phyloP scores from a whole-genome alignment of 2,113 vertebrate genomes.

The Puffinus mauretanicus region DNA sequence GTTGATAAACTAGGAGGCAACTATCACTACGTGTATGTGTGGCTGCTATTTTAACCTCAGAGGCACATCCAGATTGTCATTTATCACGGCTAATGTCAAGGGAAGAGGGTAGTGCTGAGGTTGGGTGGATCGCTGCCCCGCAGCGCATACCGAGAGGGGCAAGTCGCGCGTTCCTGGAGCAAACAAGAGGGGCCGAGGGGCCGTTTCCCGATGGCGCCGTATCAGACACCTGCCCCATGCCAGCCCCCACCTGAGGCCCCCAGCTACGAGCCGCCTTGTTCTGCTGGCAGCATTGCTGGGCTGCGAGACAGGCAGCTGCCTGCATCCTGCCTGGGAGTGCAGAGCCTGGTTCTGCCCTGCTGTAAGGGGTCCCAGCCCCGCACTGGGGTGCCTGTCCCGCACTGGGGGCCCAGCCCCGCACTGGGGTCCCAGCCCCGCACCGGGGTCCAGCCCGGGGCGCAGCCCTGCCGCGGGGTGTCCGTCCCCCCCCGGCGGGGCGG shows the following conservation, averaged over 20 bases:
- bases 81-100: background rate
- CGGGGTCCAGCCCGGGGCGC: too few relatives aligned
- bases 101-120: background rate
- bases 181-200: background rate
- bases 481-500: too few relatives aligned
- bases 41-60: background rate
- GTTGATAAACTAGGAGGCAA: background rate
- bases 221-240: background rate
- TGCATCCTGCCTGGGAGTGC: background rate
- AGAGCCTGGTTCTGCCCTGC: background rate
- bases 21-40: fast-evolving
- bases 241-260: background rate
- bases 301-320: background rate
- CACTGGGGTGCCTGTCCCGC: background rate
- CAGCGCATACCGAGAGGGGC: fast-evolving
- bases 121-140: background rate
- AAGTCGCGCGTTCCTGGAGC: background rate
- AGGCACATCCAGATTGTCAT: too few relatives aligned
- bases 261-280: background rate
- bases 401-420: too few relatives aligned
- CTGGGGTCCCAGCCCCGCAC: too few relatives aligned
- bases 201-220: too few relatives aligned
- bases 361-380: background rate
- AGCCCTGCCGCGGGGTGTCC: too few relatives aligned
- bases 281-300: background rate